Conservation (phyloP, 2,888 invertebrate genomes). For the Laspeyria flexula region DNA sequence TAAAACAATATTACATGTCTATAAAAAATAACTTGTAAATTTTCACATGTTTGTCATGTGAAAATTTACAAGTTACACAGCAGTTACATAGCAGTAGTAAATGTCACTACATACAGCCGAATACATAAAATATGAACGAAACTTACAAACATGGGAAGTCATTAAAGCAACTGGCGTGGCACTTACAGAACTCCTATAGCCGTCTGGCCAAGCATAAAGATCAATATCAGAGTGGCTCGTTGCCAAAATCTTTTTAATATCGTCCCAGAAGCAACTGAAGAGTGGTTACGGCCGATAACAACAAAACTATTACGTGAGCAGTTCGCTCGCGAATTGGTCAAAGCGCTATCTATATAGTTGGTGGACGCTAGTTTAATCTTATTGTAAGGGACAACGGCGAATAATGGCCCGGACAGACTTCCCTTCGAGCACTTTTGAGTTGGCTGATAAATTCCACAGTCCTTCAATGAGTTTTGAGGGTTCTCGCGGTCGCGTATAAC, state of each 20-base stretch:
- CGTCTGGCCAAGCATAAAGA: constrained; percentile 84
- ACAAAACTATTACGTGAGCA: constrained; percentile 81
- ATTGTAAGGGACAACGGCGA: constrained; percentile 77
- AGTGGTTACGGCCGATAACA: constrained; percentile 82
- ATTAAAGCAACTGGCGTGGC: constrained; percentile 80
- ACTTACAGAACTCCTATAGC: constrained; percentile 79
- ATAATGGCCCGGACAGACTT: constrained; percentile 71
- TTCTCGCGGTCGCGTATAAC: constrained; percentile 69
- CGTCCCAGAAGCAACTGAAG: constrained; percentile 77
- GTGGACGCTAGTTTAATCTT: constrained; percentile 74
- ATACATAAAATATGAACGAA: constrained; percentile 74
- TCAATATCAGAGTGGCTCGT: constrained; percentile 82
- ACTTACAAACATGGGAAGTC: constrained; percentile 83
- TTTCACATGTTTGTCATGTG: constrained; percentile 56
- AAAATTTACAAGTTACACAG: too few species aligned
- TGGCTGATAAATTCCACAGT: constrained; percentile 72
- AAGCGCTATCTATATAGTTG: constrained; percentile 63
- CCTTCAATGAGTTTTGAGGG: constrained; percentile 67
- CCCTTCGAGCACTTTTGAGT: constrained; percentile 73
- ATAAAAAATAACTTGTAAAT: constrained; percentile 35
- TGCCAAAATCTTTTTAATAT: constrained; percentile 86
- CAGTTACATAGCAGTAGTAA: constrained; percentile 64
- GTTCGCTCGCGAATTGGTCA: constrained; percentile 73
- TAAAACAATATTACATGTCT: neutral
- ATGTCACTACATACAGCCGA: constrained; percentile 62